These are phyloP conservation scores for Himalopsyche japonica DNA, from an alignment of 2,888 invertebrate genomes.

Conservation along the genomic window DNA sequence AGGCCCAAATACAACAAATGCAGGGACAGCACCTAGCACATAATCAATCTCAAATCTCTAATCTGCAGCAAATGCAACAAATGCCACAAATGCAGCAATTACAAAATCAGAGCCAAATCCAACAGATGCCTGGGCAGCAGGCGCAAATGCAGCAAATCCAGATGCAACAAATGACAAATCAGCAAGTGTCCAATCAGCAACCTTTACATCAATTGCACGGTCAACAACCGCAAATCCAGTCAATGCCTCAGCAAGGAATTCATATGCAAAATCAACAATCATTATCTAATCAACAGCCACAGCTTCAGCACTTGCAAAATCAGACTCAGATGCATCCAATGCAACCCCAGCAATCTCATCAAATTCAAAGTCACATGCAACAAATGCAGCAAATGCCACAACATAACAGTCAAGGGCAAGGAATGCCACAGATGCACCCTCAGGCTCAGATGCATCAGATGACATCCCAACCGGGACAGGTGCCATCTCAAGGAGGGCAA, in stretches of 20 bases:
- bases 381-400: conserved; percentile 59
- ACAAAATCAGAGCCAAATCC: conserved; percentile 55
- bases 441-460: conserved; percentile 58
- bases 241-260: conserved; percentile 52
- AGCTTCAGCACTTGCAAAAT: conserved; percentile 57
- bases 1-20: conserved; percentile 59
- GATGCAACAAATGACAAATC: conserved; percentile 49
- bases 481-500: conserved; percentile 53
- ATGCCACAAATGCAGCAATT: conserved; percentile 59
- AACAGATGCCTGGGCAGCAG: conserved; percentile 56
- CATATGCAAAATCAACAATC: conserved; percentile 56
- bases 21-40: conserved; percentile 43
- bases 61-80: conserved; percentile 59
- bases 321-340: conserved; percentile 59
- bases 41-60: conserved; percentile 43
- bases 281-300: conserved; percentile 56
- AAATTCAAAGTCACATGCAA: conserved; percentile 61
- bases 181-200: conserved; percentile 55
- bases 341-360: conserved; percentile 56
- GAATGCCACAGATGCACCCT: conserved; percentile 46
- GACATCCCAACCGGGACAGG: conserved; percentile 54
- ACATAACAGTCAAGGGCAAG: conserved; percentile 42
- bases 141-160: conserved; percentile 60
- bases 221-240: conserved; percentile 55
- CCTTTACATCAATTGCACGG: conserved; percentile 56